phyloP scores from a whole-genome alignment of 2,888 invertebrate species.

The Ochropleura plecta region DNA sequence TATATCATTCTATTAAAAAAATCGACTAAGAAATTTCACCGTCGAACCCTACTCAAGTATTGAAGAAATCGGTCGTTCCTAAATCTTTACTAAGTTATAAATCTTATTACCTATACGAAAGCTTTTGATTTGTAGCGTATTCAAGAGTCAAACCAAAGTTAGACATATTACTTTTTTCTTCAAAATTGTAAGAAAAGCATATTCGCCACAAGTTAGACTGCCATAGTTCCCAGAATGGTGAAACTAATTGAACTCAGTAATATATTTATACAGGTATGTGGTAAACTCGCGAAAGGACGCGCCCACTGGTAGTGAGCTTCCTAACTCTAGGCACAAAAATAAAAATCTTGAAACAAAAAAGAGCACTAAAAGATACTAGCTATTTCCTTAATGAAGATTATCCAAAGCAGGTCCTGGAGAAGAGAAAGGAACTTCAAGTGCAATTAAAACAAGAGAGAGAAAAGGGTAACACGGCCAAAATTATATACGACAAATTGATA shows the following conservation, averaged over 20 bases:
- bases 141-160: conserved; percentile 29
- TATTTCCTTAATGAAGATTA: no score
- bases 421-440: no score
- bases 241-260: neutral
- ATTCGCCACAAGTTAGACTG: neutral
- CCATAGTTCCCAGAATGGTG: neutral
- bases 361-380: no score
- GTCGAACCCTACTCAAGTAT: conserved; percentile 50
- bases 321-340: no score
- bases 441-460: no score
- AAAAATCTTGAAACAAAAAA: no score
- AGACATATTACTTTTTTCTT: conserved; percentile 10
- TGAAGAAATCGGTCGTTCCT: conserved; percentile 17
- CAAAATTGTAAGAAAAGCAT: conserved; percentile 15
- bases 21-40: neutral
- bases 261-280: no score
- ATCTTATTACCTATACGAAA: conserved; percentile 36
- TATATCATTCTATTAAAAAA: conserved; percentile 20
- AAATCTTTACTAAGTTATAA: conserved; percentile 9
- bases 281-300: no score
- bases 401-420: no score
- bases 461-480: no score
- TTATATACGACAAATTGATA: no score
- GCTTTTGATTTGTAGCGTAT: conserved; percentile 36
- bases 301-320: no score